Conservation (phyloP, 2,113 vertebrate species). For the Laticauda laticaudata region DNA sequence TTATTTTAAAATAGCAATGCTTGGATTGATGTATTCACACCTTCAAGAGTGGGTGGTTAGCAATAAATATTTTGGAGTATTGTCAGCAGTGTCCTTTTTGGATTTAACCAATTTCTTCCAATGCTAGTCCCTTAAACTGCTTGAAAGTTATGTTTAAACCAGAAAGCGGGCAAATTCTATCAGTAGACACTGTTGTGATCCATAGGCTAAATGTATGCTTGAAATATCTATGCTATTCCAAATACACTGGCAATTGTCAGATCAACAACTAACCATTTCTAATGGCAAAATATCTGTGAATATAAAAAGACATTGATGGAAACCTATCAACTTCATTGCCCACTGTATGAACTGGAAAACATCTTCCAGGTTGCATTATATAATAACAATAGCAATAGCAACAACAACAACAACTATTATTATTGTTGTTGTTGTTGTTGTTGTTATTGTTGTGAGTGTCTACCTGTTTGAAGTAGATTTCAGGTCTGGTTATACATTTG, state of each 20-base stretch:
- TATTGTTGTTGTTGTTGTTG: too few species aligned
- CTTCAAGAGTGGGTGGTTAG: background rate
- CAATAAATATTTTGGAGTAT: background rate
- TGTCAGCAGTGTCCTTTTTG: background rate
- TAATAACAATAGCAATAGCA: too few species aligned
- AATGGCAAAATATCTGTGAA: background rate
- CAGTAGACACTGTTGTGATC: background rate
- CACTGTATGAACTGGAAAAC: background rate
- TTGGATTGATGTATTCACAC: background rate
- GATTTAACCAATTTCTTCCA: background rate
- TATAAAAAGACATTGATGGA: background rate
- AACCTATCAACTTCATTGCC: background rate
- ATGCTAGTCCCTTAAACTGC: background rate
- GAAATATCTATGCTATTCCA: background rate
- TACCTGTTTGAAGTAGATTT: background rate
- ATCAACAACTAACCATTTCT: background rate
- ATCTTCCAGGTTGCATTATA: background rate
- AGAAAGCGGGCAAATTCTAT: background rate
- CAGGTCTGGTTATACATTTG: background rate
- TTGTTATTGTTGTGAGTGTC: background rate
- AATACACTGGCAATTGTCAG: background rate
- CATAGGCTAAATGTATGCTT: background rate
- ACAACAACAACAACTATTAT: too few species aligned
- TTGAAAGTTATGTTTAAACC: background rate
- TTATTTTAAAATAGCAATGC: background rate